Base-by-base conservation (phyloP, 2,888 invertebrate genomes). In the Gasteruption jaculator region DNA sequence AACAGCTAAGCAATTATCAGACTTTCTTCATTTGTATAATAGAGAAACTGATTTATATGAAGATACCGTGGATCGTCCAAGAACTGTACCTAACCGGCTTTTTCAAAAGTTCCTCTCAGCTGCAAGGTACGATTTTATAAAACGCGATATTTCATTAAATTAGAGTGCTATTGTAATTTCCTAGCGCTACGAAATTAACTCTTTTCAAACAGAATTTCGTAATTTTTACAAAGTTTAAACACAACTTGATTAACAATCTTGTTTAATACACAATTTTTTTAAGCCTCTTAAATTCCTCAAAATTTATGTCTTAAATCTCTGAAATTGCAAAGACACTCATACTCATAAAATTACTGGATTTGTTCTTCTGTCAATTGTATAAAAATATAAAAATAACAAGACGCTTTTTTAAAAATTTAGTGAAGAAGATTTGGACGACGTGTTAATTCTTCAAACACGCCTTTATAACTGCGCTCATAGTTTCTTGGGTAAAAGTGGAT, bases 1-100 rank as follows among this genome's bases (percentile, higher is more conserved):
- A 55, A 83, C 89, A 36, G 87, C 90, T 2, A 91, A 89, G 69
- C 83, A 89, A 56, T 74, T 88, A 36, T 86, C 86, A 62, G 90
- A 91, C 69, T 91, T 89, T 71, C 76, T 91, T 36, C 86, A 87
- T 72, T 75, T 85, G 58, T 91, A 90, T 72, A 86, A 85, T 64
- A 76, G 84, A 39, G 90, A 90, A 71, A 90, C 90, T 0, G 89
- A 90, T 56, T 72, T 85, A 18, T 86, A 83, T 62, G 77, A 82
- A 3, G 85, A 86, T 66, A 78, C 82, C 38, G 80, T 81, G 45
- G 86, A 86, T 57, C 75, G 77, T 47, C 79, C 81, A 35, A 80
- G 74, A 64, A 68, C 74, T 39, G 71, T 79, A 42, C 76, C 78
- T 3, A 71, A 71, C 48, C 72, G 75, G 48, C 59, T 80, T 41